These are phyloP conservation scores for Streptopelia turtur DNA, from an alignment of 2,797 vertebrate genomes.

Conservation along the genomic window DNA sequence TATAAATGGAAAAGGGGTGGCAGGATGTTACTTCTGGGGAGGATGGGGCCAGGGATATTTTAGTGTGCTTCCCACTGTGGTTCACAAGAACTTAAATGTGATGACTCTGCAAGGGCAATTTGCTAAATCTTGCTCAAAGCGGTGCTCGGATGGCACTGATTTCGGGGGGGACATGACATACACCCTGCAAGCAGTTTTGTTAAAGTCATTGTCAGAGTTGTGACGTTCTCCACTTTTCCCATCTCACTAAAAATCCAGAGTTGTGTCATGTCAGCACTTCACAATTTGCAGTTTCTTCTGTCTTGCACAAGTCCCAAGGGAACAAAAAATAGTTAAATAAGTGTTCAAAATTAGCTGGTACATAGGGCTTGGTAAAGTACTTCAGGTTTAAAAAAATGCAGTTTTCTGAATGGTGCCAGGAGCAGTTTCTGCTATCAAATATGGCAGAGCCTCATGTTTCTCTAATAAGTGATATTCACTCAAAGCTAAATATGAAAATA, in stretches of 20 bases:
- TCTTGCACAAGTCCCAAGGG: neutral
- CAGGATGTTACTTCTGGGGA: neutral
- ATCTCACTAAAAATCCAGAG: neutral
- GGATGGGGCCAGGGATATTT: neutral
- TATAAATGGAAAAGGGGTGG: neutral
- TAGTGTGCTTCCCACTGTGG: neutral
- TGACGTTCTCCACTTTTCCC: neutral
- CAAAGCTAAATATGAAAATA: neutral
- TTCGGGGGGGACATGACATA: no score
- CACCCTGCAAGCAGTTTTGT: neutral
- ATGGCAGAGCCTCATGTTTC: neutral
- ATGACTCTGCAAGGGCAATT: neutral
- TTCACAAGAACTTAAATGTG: neutral
- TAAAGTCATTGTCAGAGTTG: neutral
- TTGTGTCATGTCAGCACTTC: neutral
- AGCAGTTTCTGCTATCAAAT: neutral
- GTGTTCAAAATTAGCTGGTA: neutral
- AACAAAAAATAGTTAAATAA: neutral
- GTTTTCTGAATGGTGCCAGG: neutral
- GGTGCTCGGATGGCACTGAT: neutral
- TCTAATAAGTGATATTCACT: neutral
- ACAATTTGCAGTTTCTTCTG: neutral
- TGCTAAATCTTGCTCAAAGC: neutral
- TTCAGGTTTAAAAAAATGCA: neutral
- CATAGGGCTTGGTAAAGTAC: neutral